Conservation (phyloP, 2,888 invertebrate species). For the Cantharis rustica region DNA sequence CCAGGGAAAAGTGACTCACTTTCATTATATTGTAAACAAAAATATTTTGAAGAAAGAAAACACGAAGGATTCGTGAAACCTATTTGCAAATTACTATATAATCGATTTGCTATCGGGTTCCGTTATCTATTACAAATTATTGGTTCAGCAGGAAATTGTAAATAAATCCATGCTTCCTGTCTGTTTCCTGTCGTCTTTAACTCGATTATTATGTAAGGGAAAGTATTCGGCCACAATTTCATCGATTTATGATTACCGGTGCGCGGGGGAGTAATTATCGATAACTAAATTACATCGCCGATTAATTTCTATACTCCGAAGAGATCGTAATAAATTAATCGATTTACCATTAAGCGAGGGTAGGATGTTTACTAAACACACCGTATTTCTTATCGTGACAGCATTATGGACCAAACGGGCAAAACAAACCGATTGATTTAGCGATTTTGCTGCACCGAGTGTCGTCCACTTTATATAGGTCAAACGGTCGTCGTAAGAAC, state of each 20-base stretch:
- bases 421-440: background rate
- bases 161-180: background rate
- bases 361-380: background rate
- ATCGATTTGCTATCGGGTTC: background rate
- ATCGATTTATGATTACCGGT: background rate
- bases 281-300: background rate
- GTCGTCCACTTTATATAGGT: background rate
- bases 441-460: background rate
- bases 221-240: background rate
- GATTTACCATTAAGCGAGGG: background rate
- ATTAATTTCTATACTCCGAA: background rate
- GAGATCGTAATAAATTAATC: background rate
- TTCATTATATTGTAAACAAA: background rate
- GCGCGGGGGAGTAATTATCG: background rate
- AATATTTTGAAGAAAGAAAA: background rate
- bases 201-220: conserved; percentile 1
- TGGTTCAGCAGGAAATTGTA: background rate
- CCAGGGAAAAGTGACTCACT: background rate
- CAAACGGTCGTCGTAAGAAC: background rate
- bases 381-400: background rate
- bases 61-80: background rate
- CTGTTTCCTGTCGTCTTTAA: background rate
- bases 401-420: background rate
- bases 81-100: background rate
- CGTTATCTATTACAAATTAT: background rate